Base-by-base conservation (phyloP, 2,888 invertebrate genomes). In the Hyppa rectilinea region DNA sequence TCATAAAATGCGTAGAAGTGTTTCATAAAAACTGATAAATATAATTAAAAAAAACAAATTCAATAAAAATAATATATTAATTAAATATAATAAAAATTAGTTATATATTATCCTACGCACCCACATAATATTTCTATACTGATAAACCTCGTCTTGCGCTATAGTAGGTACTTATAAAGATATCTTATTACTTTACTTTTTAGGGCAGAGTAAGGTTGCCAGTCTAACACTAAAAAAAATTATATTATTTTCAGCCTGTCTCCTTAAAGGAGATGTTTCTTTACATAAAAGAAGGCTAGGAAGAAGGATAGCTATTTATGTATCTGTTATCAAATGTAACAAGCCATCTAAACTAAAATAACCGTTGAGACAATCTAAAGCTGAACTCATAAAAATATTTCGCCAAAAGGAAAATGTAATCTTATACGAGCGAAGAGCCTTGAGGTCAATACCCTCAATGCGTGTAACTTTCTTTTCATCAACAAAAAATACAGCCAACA, bases 401-500 rank as follows among this genome's bases (percentile, higher is more conserved):
- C 53, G 49, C 61, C 20, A 38, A 56, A n/a, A 60, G 63, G n/a
- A 58, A 58, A 45, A 63, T 60, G 23, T 55, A 23, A 80, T 73
- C 20, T 40, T 55, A 47, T 12, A 26, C 53, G 40, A 29, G 20
- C 56, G 38, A 47, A 58, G 26, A 76, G 60, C 17, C 10, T 43
- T 26, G 26, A 50, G 62, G 66, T 69, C 65, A 75, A 66, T 49
- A 47, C 23, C 40, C 67, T 36, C 56, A 55, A 34, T 53, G 45
- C 49, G 49, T 60, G 60, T 43, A 31, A 64, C 47, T 61, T 78
- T 67, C 47, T 47, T 81, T 78, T 61, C 63, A 80, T 75, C 70
- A 81, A 67, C 62, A 84, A 82, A 78, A 84, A 84, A 84, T 77
- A 84, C 81, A 82, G 75, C 84, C 78, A 74, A 81, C 66, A 52